A percentile compares a stretch with the other conserved stretches of the same genome.
phyloP scores from a whole-genome alignment of 2,888 invertebrate species.

The Dastarcus helophoroides region DNA sequence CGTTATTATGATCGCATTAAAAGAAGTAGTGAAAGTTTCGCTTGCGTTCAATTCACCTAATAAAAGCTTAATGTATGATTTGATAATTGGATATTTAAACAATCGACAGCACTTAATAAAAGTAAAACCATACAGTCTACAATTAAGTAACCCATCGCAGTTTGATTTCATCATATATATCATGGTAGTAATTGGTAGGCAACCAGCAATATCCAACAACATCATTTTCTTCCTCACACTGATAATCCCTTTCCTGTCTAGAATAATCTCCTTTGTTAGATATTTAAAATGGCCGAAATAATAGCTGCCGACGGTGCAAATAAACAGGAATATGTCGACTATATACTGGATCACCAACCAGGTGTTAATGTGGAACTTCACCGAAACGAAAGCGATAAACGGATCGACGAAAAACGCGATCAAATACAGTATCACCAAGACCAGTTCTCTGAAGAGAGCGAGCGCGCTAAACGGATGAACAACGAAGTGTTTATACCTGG shows the following conservation, averaged over 20 bases:
- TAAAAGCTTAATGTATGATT: too few relatives aligned
- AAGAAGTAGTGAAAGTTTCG: constrained; percentile 5
- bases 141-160: too few relatives aligned
- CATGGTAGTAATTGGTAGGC: too few relatives aligned
- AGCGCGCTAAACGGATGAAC: constrained; percentile 10
- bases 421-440: constrained; percentile 7
- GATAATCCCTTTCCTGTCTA: constrained; percentile 13
- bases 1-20: constrained; percentile 9
- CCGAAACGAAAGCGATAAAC: constrained; percentile 2
- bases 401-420: constrained; percentile 8
- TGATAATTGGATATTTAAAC: constrained; percentile 2
- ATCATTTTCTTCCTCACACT: constrained; percentile 9
- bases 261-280: constrained; percentile 14
- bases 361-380: too few relatives aligned
- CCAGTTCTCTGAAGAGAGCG: constrained; percentile 5
- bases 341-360: too few relatives aligned
- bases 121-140: too few relatives aligned
- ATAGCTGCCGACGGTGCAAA: constrained; percentile 13
- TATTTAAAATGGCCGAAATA: constrained; percentile 14
- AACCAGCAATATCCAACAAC: background rate
- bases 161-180: too few relatives aligned
- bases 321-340: constrained; percentile 7
- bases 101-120: background rate
- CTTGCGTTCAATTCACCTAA: too few relatives aligned
- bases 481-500: constrained; percentile 4